A percentile compares a stretch with the other conserved stretches of the same genome.
phyloP scores from a whole-genome alignment of 2,113 vertebrate species.

The Oreotrochilus melanogaster region DNA sequence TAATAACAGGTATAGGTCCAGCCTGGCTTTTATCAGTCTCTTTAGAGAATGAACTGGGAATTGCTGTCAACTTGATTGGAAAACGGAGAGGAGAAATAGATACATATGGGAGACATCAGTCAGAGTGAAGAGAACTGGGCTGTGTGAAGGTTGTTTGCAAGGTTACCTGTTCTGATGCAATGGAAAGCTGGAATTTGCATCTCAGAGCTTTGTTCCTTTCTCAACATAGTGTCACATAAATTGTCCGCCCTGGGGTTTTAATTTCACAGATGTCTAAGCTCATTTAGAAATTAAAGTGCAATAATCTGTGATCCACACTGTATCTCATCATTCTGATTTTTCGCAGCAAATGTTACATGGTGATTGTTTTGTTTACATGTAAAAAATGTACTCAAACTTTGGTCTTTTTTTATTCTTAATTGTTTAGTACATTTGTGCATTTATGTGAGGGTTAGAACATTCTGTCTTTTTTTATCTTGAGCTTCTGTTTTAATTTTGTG shows the following conservation, averaged over 20 bases:
- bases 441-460: background rate
- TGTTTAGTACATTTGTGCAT: background rate
- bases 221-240: slow-evolving; percentile 73
- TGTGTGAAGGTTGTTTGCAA: slow-evolving; percentile 79
- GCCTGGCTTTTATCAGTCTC: slow-evolving; percentile 70
- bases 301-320: slow-evolving; percentile 68
- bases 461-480: background rate
- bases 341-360: background rate
- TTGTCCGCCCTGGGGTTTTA: slow-evolving; percentile 74
- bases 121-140: slow-evolving; percentile 57
- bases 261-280: slow-evolving; percentile 82
- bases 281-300: slow-evolving; percentile 81
- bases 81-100: slow-evolving; percentile 72
- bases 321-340: slow-evolving; percentile 49
- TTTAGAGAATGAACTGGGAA: slow-evolving; percentile 81
- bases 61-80: slow-evolving; percentile 79
- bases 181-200: slow-evolving; percentile 77
- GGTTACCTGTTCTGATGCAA: slow-evolving; percentile 73
- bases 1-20: slow-evolving; percentile 75
- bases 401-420: background rate
- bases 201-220: slow-evolving; percentile 80
- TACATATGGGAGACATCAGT: slow-evolving; percentile 78
- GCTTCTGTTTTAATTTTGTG: background rate
- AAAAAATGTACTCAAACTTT: background rate
- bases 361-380: slow-evolving; percentile 58